phyloP scores from a whole-genome alignment of 2,888 invertebrate genomes.

The Brenthis ino region DNA sequence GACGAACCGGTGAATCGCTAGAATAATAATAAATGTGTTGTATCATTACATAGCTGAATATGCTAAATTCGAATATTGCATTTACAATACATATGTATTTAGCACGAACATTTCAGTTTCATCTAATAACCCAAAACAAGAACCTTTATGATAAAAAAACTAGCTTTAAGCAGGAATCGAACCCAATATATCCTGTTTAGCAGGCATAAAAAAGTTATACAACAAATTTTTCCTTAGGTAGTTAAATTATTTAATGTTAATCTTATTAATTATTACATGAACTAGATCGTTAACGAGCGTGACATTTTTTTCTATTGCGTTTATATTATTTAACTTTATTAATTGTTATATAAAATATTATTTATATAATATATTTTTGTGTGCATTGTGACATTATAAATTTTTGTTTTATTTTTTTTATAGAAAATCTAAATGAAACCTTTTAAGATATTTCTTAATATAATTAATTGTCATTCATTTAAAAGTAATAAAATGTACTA shows the following conservation, averaged over 20 bases:
- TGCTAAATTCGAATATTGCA: too few relatives aligned
- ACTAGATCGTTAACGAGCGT: slow-evolving; percentile 19
- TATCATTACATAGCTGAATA: too few relatives aligned
- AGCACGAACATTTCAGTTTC: too few relatives aligned
- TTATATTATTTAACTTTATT: slow-evolving; percentile 11
- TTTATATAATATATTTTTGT: slow-evolving; percentile 6
- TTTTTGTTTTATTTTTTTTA: not conserved
- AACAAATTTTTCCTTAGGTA: not conserved
- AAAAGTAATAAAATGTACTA: too few relatives aligned
- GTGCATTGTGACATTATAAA: not conserved
- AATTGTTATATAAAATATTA: slow-evolving; percentile 14
- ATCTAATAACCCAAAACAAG: too few relatives aligned
- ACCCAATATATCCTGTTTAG: not conserved
- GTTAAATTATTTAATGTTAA: slow-evolving; percentile 8
- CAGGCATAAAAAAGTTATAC: not conserved
- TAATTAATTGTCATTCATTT: too few relatives aligned
- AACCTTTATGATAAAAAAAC: too few relatives aligned
- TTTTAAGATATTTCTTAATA: too few relatives aligned
- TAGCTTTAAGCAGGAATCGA: too few relatives aligned
- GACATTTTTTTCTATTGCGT: slow-evolving; percentile 17
- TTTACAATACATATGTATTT: too few relatives aligned
- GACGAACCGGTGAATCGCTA: too few relatives aligned
- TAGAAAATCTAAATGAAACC: not conserved
- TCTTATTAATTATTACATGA: slow-evolving; percentile 10
- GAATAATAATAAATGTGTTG: too few relatives aligned